These are phyloP conservation scores for Pseudococcus viburni DNA, from an alignment of 2,888 invertebrate genomes.

Conservation along the genomic window DNA sequence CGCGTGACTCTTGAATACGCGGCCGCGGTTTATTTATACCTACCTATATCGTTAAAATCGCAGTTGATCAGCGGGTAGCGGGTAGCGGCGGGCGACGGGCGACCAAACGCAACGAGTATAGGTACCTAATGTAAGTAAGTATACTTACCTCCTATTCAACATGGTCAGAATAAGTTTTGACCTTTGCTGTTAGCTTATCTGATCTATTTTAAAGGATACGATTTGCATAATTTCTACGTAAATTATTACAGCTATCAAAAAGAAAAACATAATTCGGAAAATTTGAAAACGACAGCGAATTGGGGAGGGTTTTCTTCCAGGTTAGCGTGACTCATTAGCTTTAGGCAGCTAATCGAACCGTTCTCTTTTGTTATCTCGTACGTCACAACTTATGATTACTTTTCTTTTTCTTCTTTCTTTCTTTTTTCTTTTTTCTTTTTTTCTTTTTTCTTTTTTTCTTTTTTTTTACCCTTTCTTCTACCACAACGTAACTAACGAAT, in stretches of 20 bases:
- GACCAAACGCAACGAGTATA: too few relatives aligned
- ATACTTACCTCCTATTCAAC: slow-evolving; percentile 29
- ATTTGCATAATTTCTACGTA: slow-evolving; percentile 65
- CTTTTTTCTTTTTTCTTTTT: too few relatives aligned
- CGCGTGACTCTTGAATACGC: neutral
- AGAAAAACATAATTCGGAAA: slow-evolving; percentile 63
- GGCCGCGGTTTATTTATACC: too few relatives aligned
- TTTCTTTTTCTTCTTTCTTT: slow-evolving; percentile 24
- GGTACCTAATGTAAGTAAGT: neutral
- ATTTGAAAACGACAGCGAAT: slow-evolving; percentile 57
- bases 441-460: too few relatives aligned
- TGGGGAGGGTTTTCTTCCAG: slow-evolving; percentile 46
- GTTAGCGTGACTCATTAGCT: slow-evolving; percentile 66
- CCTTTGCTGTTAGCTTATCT: slow-evolving; percentile 63
- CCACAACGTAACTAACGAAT: too few relatives aligned
- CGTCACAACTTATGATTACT: slow-evolving; percentile 65
- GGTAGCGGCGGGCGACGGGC: too few relatives aligned
- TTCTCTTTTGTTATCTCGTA: slow-evolving; percentile 63
- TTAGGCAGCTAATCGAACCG: slow-evolving; percentile 64
- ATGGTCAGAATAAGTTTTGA: slow-evolving; percentile 62
- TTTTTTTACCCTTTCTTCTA: neutral
- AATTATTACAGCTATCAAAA: slow-evolving; percentile 65
- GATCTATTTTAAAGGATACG: slow-evolving; percentile 66
- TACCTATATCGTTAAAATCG: slow-evolving; percentile 4
- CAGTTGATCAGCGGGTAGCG: neutral